Conservation (phyloP, 2,797 vertebrate genomes). For the Centropyge bicolor region DNA sequence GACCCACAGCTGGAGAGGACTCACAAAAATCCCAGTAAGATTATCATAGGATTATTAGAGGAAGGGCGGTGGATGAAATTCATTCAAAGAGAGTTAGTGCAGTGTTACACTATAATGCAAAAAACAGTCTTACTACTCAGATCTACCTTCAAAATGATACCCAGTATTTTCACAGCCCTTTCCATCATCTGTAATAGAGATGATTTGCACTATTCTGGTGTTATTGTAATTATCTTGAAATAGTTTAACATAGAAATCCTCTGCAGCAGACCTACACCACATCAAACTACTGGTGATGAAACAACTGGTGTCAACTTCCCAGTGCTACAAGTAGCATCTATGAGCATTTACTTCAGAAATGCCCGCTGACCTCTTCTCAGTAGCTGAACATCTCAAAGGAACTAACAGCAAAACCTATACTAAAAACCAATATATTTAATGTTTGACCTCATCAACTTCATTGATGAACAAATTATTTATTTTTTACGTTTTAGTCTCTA, state of each 20-base stretch:
- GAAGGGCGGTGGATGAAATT: constrained; percentile 18
- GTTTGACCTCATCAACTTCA: no score
- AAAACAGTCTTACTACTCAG: neutral
- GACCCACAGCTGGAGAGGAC: constrained; percentile 37
- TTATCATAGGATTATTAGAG: constrained; percentile 44
- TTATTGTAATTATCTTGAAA: constrained; percentile 34
- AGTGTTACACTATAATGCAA: constrained; percentile 15
- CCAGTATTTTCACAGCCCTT: constrained; percentile 3
- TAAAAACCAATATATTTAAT: no score
- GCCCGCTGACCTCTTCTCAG: neutral
- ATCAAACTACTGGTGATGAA: constrained; percentile 10
- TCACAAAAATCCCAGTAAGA: constrained; percentile 11
- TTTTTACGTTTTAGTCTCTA: no score
- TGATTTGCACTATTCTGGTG: neutral
- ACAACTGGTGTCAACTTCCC: neutral
- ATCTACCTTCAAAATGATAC: constrained; percentile 8
- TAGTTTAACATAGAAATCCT: neutral
- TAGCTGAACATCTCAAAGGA: neutral
- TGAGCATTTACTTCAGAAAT: neutral
- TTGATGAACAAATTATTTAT: no score
- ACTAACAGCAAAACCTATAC: neutral
- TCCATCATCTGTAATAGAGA: constrained; percentile 37
- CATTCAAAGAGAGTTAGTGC: constrained; percentile 7
- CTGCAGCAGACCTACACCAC: neutral
- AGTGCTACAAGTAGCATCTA: neutral